Evolutionary conservation across 2,113 vertebrate species (phyloP).

Genomic region (Sciurus niger): DNA sequence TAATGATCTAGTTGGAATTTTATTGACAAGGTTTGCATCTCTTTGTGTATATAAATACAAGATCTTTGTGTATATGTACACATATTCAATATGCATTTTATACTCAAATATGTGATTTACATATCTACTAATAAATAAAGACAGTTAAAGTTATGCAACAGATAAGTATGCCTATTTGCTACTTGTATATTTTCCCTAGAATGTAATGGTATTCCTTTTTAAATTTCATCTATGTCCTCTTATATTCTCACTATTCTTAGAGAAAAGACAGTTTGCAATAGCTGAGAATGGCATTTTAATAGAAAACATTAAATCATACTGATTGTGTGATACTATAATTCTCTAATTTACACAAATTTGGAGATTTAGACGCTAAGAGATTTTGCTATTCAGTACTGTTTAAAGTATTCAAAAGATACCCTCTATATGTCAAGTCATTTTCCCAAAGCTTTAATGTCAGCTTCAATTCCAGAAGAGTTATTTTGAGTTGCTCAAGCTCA

Average conservation of each 20-base stretch:
- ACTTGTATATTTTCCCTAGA: background rate
- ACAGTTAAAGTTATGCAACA: background rate
- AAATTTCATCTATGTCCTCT: background rate
- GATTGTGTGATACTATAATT: background rate
- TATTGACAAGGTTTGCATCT: background rate
- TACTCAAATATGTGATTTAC: background rate
- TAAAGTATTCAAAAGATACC: background rate
- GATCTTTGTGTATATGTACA: background rate
- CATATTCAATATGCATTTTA: background rate
- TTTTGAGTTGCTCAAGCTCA: constrained; percentile 72
- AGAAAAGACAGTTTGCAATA: background rate
- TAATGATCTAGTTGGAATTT: background rate
- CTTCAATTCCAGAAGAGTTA: constrained; percentile 15
- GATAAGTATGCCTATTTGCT: background rate
- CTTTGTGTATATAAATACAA: background rate
- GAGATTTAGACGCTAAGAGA: background rate
- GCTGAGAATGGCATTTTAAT: constrained; percentile 44
- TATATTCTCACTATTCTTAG: background rate
- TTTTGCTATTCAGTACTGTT: constrained; percentile 13
- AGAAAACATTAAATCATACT: background rate
- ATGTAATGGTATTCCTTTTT: background rate
- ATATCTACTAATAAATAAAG: background rate
- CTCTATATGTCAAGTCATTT: background rate
- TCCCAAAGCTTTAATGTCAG: constrained; percentile 21
- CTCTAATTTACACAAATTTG: background rate